Base-by-base conservation (phyloP, 1,140 invertebrate species). In the Anagrus nilaparvatae region DNA sequence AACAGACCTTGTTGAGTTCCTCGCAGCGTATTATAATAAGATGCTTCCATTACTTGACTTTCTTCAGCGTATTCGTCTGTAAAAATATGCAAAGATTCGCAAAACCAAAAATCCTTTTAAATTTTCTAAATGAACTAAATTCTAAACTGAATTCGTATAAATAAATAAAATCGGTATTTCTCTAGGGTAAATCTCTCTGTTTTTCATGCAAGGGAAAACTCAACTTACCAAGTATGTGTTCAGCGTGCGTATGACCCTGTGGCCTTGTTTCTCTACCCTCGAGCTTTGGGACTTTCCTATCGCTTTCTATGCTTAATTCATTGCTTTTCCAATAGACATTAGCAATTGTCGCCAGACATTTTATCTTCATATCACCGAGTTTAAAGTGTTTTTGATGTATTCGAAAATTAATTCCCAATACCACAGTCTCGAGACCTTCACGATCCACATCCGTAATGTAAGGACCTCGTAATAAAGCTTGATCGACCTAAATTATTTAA, bases 301-400 rank as follows among this genome's bases (percentile, higher is more conserved):
- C 78, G 28, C 77, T 76, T 58, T 80, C 76, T 35, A 82, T 78
- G 55, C 77, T 81, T 55, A 81, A 76, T 61, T 84, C 81, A 54
- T 81, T 81, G 55, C 72, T 78, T 60, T 78, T 71, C 76, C 77
- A 82, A 64, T 82, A 83, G 43, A 82, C 67, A 13, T 77, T 75
- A 27, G 72, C 77, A 53, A 84, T 73, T 27, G 73, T 77, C 8
- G 81, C 81, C 51, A 81, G 71, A 62, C 82, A 84, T 70, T 82
- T 84, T 24, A 84, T 67, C 66, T 82, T 82, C 65, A 84, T 70
- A 51, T 80, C 78, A 24, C 78, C 78, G 29, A 72, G 71, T 47
- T 73, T 72, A 59, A 84, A 84, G 60, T 84, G 78, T 46, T 73
- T 69, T 25, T 59, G 12, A 13, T 72, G 70, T 35, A 83, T 77